A percentile compares a stretch with the other conserved stretches of the same genome.
These are phyloP conservation scores for Pseudopipra pipra DNA, from an alignment of 2,113 vertebrate species.

Conservation along the genomic window DNA sequence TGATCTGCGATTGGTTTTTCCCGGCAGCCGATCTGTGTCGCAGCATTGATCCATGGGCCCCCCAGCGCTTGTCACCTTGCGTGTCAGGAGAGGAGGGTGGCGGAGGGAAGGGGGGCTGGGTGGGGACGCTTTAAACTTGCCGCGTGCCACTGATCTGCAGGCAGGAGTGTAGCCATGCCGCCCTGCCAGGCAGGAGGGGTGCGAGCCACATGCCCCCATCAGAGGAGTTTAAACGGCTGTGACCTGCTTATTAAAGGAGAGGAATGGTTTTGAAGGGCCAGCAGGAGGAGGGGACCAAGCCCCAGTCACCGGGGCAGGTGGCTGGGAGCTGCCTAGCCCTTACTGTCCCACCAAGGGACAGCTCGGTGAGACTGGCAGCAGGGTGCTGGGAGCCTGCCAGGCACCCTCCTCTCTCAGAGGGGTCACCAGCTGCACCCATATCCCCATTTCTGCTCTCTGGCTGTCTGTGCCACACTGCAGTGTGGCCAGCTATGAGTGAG, in stretches of 20 bases:
- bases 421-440: not conserved
- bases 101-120: not conserved
- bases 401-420: not conserved
- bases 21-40: conserved; percentile 79
- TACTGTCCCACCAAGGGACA: fast-evolving
- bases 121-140: conserved; percentile 63
- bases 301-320: fast-evolving
- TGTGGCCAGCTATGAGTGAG: fast-evolving
- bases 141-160: conserved; percentile 66
- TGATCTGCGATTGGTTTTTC: conserved; percentile 88
- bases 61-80: conserved; percentile 75
- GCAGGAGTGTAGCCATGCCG: conserved; percentile 33
- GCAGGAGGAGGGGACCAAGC: not conserved
- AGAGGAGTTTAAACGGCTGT: conserved; percentile 41
- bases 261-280: not conserved
- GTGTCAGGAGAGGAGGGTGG: conserved; percentile 52
- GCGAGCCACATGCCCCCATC: conserved; percentile 6
- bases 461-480: not conserved
- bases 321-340: not conserved
- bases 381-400: fast-evolving
- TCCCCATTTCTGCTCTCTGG: fast-evolving
- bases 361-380: not conserved
- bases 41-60: conserved; percentile 74
- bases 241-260: conserved; percentile 41
- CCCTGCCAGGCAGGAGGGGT: not conserved